A percentile compares a stretch with the other conserved stretches of the same genome.
Conservation (phyloP, 2,888 invertebrate genomes). For the Xylota sylvarum region DNA sequence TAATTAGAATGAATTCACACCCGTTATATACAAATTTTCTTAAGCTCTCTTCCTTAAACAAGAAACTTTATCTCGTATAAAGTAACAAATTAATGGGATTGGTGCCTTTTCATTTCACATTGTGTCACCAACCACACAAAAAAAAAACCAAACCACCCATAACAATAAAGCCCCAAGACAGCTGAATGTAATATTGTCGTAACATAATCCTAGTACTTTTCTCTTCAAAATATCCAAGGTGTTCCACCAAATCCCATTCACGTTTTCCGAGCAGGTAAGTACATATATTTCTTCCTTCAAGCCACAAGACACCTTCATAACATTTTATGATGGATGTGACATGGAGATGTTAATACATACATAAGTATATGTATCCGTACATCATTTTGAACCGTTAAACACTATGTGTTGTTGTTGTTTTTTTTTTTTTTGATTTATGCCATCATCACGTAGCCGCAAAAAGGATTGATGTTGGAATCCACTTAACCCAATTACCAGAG, state of each 20-base stretch:
- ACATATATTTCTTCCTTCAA: constrained; percentile 1
- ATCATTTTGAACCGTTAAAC: not conserved
- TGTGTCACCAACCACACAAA: not conserved
- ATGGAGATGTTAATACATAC: not conserved
- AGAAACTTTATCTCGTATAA: not conserved
- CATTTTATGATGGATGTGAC: constrained; percentile 33
- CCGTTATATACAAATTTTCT: not conserved
- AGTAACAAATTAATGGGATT: constrained; percentile 7
- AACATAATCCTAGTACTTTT: constrained; percentile 22
- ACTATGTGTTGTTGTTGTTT: not conserved
- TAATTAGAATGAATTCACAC: not conserved
- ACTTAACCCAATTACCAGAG: constrained; percentile 64
- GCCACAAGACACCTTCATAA: constrained; percentile 25
- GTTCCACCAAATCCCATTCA: constrained; percentile 19
- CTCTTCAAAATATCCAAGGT: constrained; percentile 16
- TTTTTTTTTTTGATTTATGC: constrained; percentile 42
- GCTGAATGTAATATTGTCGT: constrained; percentile 7
- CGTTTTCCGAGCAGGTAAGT: constrained; percentile 1
- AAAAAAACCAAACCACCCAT: not conserved
- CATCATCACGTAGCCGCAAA: constrained; percentile 56
- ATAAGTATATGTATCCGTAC: no score
- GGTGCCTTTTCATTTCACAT: not conserved
- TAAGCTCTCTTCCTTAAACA: not conserved
- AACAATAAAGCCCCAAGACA: not conserved
- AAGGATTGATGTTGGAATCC: constrained; percentile 49